Conservation (phyloP, 2,113 vertebrate species). For the Oncorhynchus kisutch region DNA sequence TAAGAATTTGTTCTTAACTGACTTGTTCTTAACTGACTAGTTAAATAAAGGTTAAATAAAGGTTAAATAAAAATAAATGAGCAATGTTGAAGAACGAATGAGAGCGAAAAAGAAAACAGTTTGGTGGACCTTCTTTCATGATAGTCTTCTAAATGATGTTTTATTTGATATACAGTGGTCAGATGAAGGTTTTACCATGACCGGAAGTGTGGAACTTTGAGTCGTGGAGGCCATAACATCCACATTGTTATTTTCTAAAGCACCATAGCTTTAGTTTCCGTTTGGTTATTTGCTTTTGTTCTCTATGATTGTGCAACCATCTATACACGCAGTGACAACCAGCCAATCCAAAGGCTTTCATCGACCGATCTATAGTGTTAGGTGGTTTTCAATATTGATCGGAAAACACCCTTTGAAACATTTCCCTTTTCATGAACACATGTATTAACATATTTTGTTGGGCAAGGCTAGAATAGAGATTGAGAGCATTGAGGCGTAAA, state of each 20-base stretch:
- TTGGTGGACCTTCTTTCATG: neutral
- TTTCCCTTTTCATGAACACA: conserved; percentile 53
- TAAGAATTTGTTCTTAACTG: too few species aligned
- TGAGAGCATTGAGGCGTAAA: conserved; percentile 30
- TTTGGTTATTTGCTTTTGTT: too few species aligned
- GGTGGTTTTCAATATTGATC: conserved; percentile 54
- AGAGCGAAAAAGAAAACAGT: conserved; percentile 36
- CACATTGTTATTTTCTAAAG: too few species aligned
- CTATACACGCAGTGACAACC: conserved; percentile 9
- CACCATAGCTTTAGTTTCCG: too few species aligned
- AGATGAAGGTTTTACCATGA: too few species aligned
- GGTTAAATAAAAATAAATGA: conserved; percentile 4
- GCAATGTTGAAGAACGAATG: conserved; percentile 9
- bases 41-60: too few species aligned
- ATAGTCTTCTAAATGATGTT: neutral
- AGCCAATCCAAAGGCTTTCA: conserved; percentile 36
- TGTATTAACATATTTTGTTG: conserved; percentile 58
- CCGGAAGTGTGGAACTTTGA: too few species aligned
- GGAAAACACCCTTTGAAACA: conserved; percentile 43
- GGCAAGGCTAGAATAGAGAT: conserved; percentile 44
- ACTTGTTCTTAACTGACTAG: too few species aligned
- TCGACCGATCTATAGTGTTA: conserved; percentile 36
- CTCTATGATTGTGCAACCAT: too few species aligned
- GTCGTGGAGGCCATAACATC: too few species aligned
- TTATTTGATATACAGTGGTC: neutral